Base-by-base conservation (phyloP, 2,888 invertebrate species). In the Archips crataeganus region DNA sequence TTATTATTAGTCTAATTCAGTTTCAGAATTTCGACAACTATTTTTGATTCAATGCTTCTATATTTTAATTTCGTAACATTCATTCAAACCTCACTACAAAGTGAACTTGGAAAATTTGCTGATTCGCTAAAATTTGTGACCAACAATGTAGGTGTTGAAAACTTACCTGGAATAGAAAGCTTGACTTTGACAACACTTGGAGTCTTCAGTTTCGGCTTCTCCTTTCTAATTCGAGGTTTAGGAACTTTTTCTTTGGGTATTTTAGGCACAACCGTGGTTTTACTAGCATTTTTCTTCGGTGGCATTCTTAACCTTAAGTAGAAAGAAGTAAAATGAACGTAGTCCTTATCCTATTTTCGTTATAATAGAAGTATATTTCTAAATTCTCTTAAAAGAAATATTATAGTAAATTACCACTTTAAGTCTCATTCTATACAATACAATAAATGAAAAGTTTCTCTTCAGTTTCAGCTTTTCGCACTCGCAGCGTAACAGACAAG, bases 161-260 rank as follows among this genome's bases (percentile, higher is more conserved):
- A 62, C 70, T 77, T 79, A 73, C 74, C 6, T 69, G 70, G 15
- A 71, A 59, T 6, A n/a, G 81, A 80, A 65, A 84, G 78, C 77
- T 81, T 83, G 5, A 84, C 57, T 78, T 80, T 85, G 39, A 84
- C 63, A 15, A 80, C 75, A 6, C 78, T 70, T 61, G 84, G 84
- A 45, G 70, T 82, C 72, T 82, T 86, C 49, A 76, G 54, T 69
- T 79, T 78, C 0, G 79, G 71, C 71, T 83, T 87, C 49, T 79
- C 79, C n/a, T 75, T 79, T 70, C 78, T 79, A 36, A 65, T 36
- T 51, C 69, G 78, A 11, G 70, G 75, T 64, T 77, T 76, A 10
- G 68, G 11, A 45, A 62, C 59, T 47, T 78, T 79, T 42, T 67
- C 74, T 75, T 64, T 76, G 6, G 59, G 23, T 71, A 68, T 77